Evolutionary conservation across 2,888 invertebrate genomes (phyloP).

Genomic region (Trilocha varians): DNA sequence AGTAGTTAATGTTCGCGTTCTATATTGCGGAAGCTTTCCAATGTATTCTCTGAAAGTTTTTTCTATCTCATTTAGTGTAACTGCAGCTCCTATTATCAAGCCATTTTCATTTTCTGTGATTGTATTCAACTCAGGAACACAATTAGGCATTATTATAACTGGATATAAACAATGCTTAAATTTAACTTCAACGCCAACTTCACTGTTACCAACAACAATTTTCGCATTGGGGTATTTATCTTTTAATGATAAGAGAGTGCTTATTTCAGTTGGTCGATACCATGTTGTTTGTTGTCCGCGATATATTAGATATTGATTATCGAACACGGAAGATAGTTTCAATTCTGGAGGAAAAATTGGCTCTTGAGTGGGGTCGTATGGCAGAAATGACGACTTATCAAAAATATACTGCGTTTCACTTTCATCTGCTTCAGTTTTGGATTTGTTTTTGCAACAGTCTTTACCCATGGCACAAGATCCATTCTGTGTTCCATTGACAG

Average conservation of each 20-base stretch:
- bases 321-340: slow-evolving; percentile 73
- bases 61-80: slow-evolving; percentile 85
- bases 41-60: slow-evolving; percentile 75
- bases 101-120: slow-evolving; percentile 72
- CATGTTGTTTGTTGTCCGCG: slow-evolving; percentile 75
- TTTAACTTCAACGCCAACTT: slow-evolving; percentile 88
- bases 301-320: slow-evolving; percentile 66
- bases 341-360: slow-evolving; percentile 89
- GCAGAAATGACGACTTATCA: slow-evolving; percentile 74
- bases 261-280: slow-evolving; percentile 78
- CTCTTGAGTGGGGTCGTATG: slow-evolving; percentile 84
- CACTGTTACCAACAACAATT: slow-evolving; percentile 87
- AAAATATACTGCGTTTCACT: slow-evolving; percentile 71
- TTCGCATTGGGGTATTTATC: slow-evolving; percentile 77
- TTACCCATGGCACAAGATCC: slow-evolving; percentile 74
- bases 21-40: slow-evolving; percentile 65
- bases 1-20: slow-evolving; percentile 78
- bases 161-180: slow-evolving; percentile 85
- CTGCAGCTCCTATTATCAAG: slow-evolving; percentile 85
- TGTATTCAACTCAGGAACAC: slow-evolving; percentile 83
- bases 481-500: slow-evolving; percentile 21
- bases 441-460: slow-evolving; percentile 75
- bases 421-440: slow-evolving; percentile 37
- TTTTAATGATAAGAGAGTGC: slow-evolving; percentile 77
- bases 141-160: slow-evolving; percentile 87